Conservation (phyloP, 2,113 vertebrate species). For the Platycercus adscitus region DNA sequence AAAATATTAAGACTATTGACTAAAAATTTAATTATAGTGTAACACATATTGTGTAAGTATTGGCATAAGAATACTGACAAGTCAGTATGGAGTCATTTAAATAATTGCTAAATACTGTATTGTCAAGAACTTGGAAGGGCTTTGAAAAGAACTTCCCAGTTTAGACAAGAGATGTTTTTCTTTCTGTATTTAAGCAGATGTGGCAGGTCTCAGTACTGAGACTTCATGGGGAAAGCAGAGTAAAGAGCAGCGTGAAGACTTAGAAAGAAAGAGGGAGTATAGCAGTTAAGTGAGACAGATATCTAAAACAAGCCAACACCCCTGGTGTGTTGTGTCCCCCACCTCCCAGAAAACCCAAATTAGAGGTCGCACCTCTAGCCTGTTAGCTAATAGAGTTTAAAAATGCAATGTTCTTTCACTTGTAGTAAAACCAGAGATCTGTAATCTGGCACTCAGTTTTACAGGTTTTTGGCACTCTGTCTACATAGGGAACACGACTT, state of each 20-base stretch:
- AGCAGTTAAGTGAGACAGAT: background rate
- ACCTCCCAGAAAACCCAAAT: background rate
- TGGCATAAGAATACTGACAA: background rate
- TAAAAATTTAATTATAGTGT: background rate
- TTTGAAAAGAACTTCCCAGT: background rate
- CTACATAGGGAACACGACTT: background rate
- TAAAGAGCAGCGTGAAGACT: rapidly evolving
- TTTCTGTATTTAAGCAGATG: background rate
- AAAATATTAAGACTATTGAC: background rate
- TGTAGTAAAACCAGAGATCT: background rate
- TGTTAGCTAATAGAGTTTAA: background rate
- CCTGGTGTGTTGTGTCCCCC: too few relatives aligned
- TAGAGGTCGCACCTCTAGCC: background rate
- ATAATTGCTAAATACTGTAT: background rate
- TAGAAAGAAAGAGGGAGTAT: background rate
- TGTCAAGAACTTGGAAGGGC: background rate
- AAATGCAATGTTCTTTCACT: background rate
- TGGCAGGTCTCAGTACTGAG: background rate
- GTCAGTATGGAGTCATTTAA: background rate
- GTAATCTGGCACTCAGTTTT: background rate
- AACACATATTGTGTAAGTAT: background rate
- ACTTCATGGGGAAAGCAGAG: background rate
- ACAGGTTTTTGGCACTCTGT: background rate
- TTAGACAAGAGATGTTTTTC: background rate
- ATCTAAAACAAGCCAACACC: background rate